Base-by-base conservation (phyloP, 2,113 vertebrate genomes). In the Syrrhaptes paradoxus region DNA sequence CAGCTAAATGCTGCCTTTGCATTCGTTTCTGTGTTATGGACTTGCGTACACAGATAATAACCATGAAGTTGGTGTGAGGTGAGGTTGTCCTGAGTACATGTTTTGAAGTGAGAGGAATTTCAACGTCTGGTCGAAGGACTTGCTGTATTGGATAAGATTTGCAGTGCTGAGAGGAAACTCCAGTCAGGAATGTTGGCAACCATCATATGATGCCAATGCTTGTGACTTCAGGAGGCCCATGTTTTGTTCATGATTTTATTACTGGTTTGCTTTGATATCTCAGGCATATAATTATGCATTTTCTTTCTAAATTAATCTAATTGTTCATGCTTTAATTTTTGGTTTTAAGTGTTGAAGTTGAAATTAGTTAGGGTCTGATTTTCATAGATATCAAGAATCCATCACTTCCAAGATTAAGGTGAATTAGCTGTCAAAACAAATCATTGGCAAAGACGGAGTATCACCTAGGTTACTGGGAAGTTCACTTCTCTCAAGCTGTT, bases 11-110 rank as follows among this genome's bases (percentile, higher is more conserved):
- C 6, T 46, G 6, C 9, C 2, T 73, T 71, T 67, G 31, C 5
- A 2, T 70, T 70, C 34, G 10, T 70, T 67, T 61, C 10, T 2
- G 0, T 24, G 6, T 1, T 51, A n/a, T n/a, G 48, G 17, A 41
- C 32, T 63, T 66, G 13, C 4, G 13, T 17, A 17, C 0, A 0
- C 17, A 10, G 17, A 41, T 38, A 54, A 41, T 38, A 54, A 58
- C 10, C 5, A 19, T 52, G 11, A 76, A 52, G 10, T 34, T 24
- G 68, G 7, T 19, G 9, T 25, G 7, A 75, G 29, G 4, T 28
- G 4, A 2, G 1, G 7, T 52, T 78, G 51, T 31, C 38, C 51
- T 25, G 13, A 22, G 5, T 32, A 9, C 4, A 22, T 22, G 8
- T 5, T 52, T 80, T 76, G 54, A 59, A 34, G 5, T 8, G 32